Evolutionary conservation across 2,797 vertebrate genomes (phyloP), one percentile per base, ranked within the genome.

Genomic region (Esox masquinongy): DNA sequence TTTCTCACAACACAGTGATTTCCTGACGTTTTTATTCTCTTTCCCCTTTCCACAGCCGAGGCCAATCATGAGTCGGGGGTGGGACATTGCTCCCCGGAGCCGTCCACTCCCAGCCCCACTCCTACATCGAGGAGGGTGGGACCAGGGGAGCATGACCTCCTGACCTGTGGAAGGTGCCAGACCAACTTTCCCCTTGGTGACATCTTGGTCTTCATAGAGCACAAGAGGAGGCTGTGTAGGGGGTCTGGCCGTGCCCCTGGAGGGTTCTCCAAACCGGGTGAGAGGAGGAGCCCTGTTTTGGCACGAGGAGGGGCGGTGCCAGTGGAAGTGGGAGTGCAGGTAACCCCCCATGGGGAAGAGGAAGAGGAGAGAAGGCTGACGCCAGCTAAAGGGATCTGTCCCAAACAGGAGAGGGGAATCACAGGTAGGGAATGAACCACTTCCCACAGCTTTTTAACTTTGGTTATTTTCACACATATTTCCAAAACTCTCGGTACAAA

Each of bases 121-220:
- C 95, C 91, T 83, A 95, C 95, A 91, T 95, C 89, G 39, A 90
- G 86, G 83, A 85, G 91, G 89, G 88, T 72, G 82, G 95, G 86
- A 86, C 90, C 19, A 71, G 95, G 95, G 81, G 97, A 98, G 90
- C 96, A 96, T 36, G 98, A 99, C 90, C 94, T 99, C 88, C 92
- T 99, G 93, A 99, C 98, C 91, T 99, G 98, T 77, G 98, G 98
- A 87, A 97, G 98, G 92, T 99, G 98, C 93, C 98, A 99, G 93
- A 97, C 97, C 92, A 98, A 99, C 93, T 99, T 99, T 94, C 97
- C 97, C 1, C 94, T 99, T 90, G 97, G 96, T 76, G 97, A 99
- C 88, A 99, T 99, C 94, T 93, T 99, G 91, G 94, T 97, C 91
- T 99, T 99, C 94, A 99, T 99, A 88, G 97, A 99, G 95, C 98